A percentile compares a stretch with the other conserved stretches of the same genome.
These are phyloP conservation scores for Epinephelus fuscoguttatus DNA, from an alignment of 2,113 vertebrate species.

Conservation along the genomic window DNA sequence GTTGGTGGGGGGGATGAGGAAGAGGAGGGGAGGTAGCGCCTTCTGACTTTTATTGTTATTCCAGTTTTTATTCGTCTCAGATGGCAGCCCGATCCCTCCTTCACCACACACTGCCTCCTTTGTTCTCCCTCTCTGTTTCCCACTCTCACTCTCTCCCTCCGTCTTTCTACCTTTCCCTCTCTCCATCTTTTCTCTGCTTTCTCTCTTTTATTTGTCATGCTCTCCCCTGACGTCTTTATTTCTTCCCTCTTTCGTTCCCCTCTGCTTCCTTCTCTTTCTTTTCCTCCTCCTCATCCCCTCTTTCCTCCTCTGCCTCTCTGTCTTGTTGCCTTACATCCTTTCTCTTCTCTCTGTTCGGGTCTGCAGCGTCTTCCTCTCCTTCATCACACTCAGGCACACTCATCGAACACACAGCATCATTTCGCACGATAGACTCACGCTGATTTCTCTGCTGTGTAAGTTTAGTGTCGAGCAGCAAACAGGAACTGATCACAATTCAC, in stretches of 20 bases:
- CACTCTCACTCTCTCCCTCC: constrained; percentile 26
- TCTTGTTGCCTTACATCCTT: background rate
- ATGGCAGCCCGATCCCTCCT: constrained; percentile 74
- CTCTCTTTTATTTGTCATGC: constrained; percentile 41
- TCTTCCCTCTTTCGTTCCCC: background rate
- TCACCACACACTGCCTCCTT: constrained; percentile 79
- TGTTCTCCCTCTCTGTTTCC: constrained; percentile 66
- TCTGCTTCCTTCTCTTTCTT: background rate
- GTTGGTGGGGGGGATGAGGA: background rate
- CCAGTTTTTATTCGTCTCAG: constrained; percentile 83
- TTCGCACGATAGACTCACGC: background rate
- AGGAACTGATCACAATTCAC: no score
- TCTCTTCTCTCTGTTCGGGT: background rate
- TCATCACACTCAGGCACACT: background rate
- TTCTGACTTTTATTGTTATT: constrained; percentile 82
- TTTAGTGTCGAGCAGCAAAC: no score
- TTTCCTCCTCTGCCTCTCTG: background rate
- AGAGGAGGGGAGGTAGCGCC: constrained; percentile 70
- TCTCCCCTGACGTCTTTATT: background rate
- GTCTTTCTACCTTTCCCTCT: background rate
- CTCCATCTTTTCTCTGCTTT: constrained; percentile 34
- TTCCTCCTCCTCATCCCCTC: background rate
- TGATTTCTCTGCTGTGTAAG: no score
- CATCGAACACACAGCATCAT: background rate
- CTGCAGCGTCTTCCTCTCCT: background rate